Evolutionary conservation across 2,113 vertebrate genomes (phyloP), one percentile per base, ranked within the genome.

Genomic region (Bos javanicus): DNA sequence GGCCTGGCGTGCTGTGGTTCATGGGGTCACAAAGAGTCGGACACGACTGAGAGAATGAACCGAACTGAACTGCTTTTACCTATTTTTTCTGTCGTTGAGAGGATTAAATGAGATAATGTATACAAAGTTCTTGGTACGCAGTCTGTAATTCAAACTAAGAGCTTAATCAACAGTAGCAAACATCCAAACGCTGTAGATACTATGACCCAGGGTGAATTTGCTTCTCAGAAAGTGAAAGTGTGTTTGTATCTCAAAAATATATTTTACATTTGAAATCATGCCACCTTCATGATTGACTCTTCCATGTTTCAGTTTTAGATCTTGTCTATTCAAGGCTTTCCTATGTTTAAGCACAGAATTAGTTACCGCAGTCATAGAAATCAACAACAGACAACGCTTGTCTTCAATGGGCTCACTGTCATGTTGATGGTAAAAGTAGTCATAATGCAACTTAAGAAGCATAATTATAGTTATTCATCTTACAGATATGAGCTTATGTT

Each of bases 211-310:
- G 16, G 6, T 90, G 23, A 90, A 21, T 82, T 82, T 48, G 13
- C 13, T 94, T 83, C 28, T 82, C 25, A 87, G 56, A 46, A 87
- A 82, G 12, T 92, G 23, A 90, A 57, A 76, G 7, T 30, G 54
- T 62, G 28, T 36, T 87, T 96, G 48, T 48, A 60, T 86, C 93
- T 96, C 19, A 93, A 83, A 76, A 95, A 30, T 56, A 36, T 21
- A 15, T 33, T 80, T 93, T 81, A 62, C 12, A 8, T 21, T 76
- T 48, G 23, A 30, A 83, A 80, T 92, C 12, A 19, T 54, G 12
- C 19, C 17, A 28, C 33, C 33, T 64, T 23, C 21, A 5, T 26
- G 43, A 85, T 1, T 56, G 30, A 43, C 21, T 36, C 12, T 90
- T 54, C 7, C 36, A 19, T 19, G 16, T 67, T 33, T 52, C 7